These are phyloP conservation scores for Gymnocephalus cernua DNA, from an alignment of 2,113 vertebrate genomes.

Conservation along the genomic window DNA sequence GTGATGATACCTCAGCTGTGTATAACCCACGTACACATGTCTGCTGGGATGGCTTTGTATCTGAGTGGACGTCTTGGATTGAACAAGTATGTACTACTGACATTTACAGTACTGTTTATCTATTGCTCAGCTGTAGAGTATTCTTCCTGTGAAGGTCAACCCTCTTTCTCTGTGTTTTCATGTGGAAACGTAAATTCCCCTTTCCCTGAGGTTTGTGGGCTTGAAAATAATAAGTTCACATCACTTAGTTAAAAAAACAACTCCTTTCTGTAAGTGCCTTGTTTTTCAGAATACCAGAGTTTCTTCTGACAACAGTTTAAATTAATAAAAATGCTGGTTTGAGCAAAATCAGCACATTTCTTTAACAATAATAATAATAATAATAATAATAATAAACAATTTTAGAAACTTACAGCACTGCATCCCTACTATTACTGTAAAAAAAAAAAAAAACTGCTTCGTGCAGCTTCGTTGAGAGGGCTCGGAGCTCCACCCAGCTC, in stretches of 20 bases:
- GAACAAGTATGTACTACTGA: constrained; percentile 33
- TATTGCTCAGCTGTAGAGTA: not conserved
- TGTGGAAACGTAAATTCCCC: not conserved
- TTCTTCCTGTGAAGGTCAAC: not conserved
- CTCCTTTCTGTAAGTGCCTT: not conserved
- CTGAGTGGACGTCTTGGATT: not conserved
- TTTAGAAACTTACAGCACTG: not conserved
- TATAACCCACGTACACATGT: not conserved
- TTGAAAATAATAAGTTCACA: not conserved
- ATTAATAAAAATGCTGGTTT: not conserved
- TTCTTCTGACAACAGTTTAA: not conserved
- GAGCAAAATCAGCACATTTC: not conserved
- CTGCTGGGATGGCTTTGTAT: constrained; percentile 29
- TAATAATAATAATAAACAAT: not conserved
- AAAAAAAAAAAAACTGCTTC: not conserved
- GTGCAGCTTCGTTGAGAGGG: not conserved
- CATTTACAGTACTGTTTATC: not conserved
- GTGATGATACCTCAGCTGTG: not conserved
- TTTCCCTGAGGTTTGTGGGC: not conserved
- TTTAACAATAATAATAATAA: not conserved
- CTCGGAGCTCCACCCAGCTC: constrained; percentile 43
- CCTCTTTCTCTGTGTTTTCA: not conserved
- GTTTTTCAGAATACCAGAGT: not conserved
- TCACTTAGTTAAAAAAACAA: not conserved
- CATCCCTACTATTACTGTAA: not conserved